Evolutionary conservation across 2,797 vertebrate genomes (phyloP), one percentile per base, ranked within the genome.

Genomic region (Echiichthys vipera): DNA sequence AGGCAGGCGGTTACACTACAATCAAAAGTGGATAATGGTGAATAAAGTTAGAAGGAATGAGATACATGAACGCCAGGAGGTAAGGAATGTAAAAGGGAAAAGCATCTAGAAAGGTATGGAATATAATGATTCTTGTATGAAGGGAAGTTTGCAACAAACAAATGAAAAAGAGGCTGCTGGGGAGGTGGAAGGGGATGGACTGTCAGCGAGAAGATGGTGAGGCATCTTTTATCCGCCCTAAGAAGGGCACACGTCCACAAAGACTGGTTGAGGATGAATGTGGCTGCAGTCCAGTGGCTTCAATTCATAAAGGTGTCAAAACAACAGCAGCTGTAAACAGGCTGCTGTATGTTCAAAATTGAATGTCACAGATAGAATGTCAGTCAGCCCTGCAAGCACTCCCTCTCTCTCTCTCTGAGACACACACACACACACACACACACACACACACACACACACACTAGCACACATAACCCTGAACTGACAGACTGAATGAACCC

Each of bases 1-100:
- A 55, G 65, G 79, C 71, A 86, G 84, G 79, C 83, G 86, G 69
- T 77, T 55, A 64, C 72, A 50, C 37, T 25, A 29, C 54, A 68
- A 86, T 90, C 66, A 85, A 83, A 87, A 77, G 84, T 78, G 22
- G 80, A 84, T 55, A 43, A n/a, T 10, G 18, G 20, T 20, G 53
- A 68, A 57, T 24, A 40, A 37, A 54, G 10, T 46, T 32, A 10
- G 47, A 29, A 57, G 58, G 68, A 56, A 71, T 24, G 50, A 61
- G 58, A 63, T 34, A n/a, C 56, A 37, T 45, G 29, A 37, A 42
- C 1, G 1, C 6, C 17, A 14, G 24, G 57, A 34, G 8, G 27
- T 12, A 77, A 27, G 32, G 29, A 55, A 78, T 7, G 42, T 15
- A 8, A 39, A 29, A 46, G 30, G 15, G 27, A 39, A 27, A 34